Base-by-base conservation (phyloP, 2,888 invertebrate species). In the Dryomyza anilis region DNA sequence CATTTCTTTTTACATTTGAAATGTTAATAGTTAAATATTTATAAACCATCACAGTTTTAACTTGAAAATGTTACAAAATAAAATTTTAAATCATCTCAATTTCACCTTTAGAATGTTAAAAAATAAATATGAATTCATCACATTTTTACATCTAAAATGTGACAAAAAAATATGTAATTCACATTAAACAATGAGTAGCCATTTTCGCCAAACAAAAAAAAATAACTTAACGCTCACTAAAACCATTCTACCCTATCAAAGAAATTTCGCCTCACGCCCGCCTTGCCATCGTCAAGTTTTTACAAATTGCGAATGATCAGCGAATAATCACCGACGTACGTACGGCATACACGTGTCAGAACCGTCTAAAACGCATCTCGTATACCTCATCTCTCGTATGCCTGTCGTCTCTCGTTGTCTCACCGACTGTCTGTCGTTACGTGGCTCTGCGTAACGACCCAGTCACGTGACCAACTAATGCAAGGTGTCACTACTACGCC, bases 401-500 rank as follows among this genome's bases (percentile, higher is more conserved):
- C 48, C 10, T 25, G 21, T 23, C 14, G 48, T 16, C 48, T 21
- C 21, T 21, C 48, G 6, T 45, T 27, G 29, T 29, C 45, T 10
- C 36, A 48, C 33, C 21, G 23, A 48, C 50, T 48, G 19, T 25
- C 36, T 60, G n/a, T 21, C 23, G 55, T n/a, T 14, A 23, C 21
- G 21, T 55, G 58, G n/a, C 29, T 25, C 46, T 29, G 29, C 43
- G 70, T 78, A 78, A 79, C 75, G 76, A 73, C 76, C 77, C 73
- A 70, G 78, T 72, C 79, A 81, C 79, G 79, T 81, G 79, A 70
- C 81, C 21, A 61, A 23, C 63, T 67, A 69, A 69, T 72, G 69
- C 61, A 45, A 53, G 61, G 61, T 61, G 61, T 61, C 45, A 52
- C 25, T 60, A 52, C 33, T 16, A 12, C 30, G 58, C 21, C 71